These are phyloP conservation scores for Drosophila rellima DNA, from an alignment of 2,888 invertebrate genomes.

Conservation along the genomic window DNA sequence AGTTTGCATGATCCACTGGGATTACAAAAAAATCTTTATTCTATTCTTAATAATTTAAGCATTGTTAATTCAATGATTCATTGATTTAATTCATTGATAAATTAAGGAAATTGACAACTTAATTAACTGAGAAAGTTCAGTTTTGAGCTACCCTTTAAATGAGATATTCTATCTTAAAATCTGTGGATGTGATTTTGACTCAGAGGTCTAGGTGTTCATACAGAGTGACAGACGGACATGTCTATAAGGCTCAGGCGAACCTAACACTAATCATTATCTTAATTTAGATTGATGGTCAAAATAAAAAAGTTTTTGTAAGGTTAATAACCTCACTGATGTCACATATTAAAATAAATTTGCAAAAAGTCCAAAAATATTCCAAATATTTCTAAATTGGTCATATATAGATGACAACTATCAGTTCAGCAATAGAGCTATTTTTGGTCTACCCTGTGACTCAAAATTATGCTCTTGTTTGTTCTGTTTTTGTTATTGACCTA, in stretches of 20 bases:
- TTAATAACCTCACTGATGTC: constrained; percentile 18
- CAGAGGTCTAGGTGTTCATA: too few species aligned
- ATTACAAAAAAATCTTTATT: background rate
- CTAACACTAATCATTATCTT: too few species aligned
- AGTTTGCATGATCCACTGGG: constrained; percentile 3
- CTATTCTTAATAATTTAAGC: background rate
- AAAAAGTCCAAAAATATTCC: constrained; percentile 16
- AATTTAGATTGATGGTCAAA: too few species aligned
- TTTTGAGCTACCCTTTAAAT: too few species aligned
- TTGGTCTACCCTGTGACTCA: constrained; percentile 42
- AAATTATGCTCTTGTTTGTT: constrained; percentile 25
- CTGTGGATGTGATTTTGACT: too few species aligned
- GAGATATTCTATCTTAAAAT: too few species aligned
- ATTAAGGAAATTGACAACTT: too few species aligned
- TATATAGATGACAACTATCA: constrained; percentile 30
- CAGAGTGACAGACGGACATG: too few species aligned
- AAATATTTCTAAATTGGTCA: constrained; percentile 11
- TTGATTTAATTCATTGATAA: too few species aligned
- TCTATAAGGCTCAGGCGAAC: too few species aligned
- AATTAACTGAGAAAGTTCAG: too few species aligned
- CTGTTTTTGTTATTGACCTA: constrained; percentile 56
- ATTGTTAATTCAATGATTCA: background rate
- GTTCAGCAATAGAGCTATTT: constrained; percentile 40
- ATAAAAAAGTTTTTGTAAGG: background rate
- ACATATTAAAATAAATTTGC: constrained; percentile 43